Percentiles rank a stretch among this genome's conserved stretches.
These are phyloP conservation scores for Parotia lawesii DNA, from an alignment of 2,113 vertebrate species.

Conservation along the genomic window DNA sequence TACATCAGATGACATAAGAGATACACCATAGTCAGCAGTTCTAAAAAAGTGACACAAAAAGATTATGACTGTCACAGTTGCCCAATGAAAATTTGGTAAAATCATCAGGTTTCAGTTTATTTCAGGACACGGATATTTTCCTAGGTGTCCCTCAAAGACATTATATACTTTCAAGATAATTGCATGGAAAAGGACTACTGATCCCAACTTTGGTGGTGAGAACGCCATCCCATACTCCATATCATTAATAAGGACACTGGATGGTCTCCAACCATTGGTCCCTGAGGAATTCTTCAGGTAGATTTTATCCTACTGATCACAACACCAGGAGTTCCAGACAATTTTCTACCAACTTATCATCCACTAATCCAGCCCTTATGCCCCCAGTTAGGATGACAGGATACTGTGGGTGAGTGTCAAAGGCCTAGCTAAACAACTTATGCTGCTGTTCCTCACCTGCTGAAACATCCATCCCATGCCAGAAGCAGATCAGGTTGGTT, in stretches of 20 bases:
- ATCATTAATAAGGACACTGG: background rate
- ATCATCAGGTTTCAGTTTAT: background rate
- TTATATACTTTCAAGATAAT: background rate
- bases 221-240: background rate
- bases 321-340: background rate
- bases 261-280: background rate
- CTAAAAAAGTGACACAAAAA: background rate
- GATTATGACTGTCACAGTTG: background rate
- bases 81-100: background rate
- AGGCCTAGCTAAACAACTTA: background rate
- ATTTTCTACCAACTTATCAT: background rate
- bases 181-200: background rate
- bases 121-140: background rate
- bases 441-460: background rate
- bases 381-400: background rate
- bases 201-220: background rate
- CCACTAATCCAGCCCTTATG: background rate
- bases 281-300: background rate
- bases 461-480: background rate
- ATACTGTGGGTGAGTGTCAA: background rate
- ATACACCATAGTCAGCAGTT: background rate
- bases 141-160: background rate
- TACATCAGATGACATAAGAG: background rate
- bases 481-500: background rate
- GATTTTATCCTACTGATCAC: background rate